These are phyloP conservation scores for Morbakka virulenta DNA, from an alignment of 30 jellyfish, hydroid and myxozoan genomes.

Conservation along the genomic window DNA sequence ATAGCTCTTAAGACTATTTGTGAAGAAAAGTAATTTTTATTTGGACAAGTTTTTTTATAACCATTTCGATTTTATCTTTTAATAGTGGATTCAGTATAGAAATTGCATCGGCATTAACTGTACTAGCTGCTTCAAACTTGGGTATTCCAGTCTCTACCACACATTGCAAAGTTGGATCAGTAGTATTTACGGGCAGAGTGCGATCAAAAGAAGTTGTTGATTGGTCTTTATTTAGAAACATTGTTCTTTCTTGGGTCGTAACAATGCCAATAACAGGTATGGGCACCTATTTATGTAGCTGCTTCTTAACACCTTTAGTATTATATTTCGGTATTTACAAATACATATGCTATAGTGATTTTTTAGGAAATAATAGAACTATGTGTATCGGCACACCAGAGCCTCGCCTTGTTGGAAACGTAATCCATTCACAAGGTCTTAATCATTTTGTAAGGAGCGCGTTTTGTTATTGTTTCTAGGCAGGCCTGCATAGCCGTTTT, in stretches of 20 bases:
- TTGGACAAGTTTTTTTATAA: too few species aligned
- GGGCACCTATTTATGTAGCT: neutral
- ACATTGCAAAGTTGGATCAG: conserved; percentile 97
- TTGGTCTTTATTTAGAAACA: conserved; percentile 77
- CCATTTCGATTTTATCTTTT: too few species aligned
- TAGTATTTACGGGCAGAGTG: conserved; percentile 87
- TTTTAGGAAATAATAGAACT: neutral
- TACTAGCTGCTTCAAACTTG: conserved; percentile 79
- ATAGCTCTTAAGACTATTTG: too few species aligned
- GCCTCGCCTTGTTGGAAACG: neutral
- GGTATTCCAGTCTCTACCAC: conserved; percentile 96
- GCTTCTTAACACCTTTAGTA: neutral
- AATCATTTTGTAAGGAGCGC: too few species aligned
- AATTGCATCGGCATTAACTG: conserved; percentile 94
- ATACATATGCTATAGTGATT: neutral
- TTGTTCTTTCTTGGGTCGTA: conserved; percentile 91
- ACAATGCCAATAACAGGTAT: conserved; percentile 97
- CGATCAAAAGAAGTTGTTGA: conserved; percentile 89
- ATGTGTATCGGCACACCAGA: too few species aligned
- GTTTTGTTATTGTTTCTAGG: too few species aligned
- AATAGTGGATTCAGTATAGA: conserved; percentile 92
- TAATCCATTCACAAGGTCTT: neutral
- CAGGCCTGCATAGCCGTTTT: too few species aligned
- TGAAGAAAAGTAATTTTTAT: too few species aligned
- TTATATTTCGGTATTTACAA: neutral